Conservation (phyloP, 1,140 invertebrate genomes). For the Cydia splendana region DNA sequence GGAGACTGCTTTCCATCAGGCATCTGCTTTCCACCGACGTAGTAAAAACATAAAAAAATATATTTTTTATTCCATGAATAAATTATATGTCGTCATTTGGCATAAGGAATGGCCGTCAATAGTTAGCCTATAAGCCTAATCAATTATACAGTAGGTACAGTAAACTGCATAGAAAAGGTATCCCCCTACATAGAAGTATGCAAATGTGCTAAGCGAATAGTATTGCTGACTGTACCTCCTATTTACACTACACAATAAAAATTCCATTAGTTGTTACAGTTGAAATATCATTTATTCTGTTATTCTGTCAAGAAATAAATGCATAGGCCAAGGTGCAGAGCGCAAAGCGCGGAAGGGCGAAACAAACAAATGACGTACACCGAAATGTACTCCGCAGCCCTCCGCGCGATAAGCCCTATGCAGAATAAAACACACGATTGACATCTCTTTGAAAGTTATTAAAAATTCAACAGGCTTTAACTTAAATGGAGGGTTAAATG, state of each 20-base stretch:
- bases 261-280: constrained; percentile 44
- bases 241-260: background rate
- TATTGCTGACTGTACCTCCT: background rate
- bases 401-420: constrained; percentile 68
- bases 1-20: too few species aligned
- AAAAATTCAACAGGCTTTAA: constrained; percentile 76
- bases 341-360: constrained; percentile 41
- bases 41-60: too few species aligned
- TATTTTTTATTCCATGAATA: too few species aligned
- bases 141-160: too few species aligned
- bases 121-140: too few species aligned
- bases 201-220: too few species aligned
- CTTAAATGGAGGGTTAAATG: constrained; percentile 76
- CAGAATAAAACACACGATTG: constrained; percentile 79
- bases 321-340: constrained; percentile 58
- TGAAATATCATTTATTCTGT: constrained; percentile 68
- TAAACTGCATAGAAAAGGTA: too few species aligned
- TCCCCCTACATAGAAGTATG: too few species aligned
- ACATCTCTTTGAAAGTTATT: constrained; percentile 80
- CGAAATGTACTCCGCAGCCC: constrained; percentile 79
- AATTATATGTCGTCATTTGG: too few species aligned
- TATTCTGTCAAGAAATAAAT: constrained; percentile 74
- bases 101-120: too few species aligned
- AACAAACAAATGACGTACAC: constrained; percentile 79
- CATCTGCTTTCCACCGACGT: too few species aligned